Base-by-base conservation (phyloP, 1,140 invertebrate species). In the Nephotettix cincticeps region DNA sequence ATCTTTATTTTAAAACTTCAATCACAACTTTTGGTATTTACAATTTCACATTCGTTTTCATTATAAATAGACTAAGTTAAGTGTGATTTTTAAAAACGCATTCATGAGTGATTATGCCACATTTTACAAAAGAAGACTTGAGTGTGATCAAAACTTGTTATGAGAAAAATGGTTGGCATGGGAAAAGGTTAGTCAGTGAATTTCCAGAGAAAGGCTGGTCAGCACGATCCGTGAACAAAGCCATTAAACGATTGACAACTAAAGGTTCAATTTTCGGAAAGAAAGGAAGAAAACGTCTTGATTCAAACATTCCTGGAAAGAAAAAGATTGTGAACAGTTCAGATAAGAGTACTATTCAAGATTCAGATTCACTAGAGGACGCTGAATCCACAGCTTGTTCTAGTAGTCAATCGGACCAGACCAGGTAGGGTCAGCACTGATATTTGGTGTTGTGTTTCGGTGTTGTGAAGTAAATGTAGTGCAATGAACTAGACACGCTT, bases 21-120 rank as follows among this genome's bases (percentile, higher is more conserved):
- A n/a, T n/a, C n/a, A n/a, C n/a, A n/a, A n/a, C n/a, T n/a, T n/a
- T n/a, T n/a, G n/a, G n/a, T n/a, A n/a, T n/a, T n/a, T n/a, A n/a
- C n/a, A n/a, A n/a, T n/a, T n/a, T n/a, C n/a, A n/a, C n/a, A n/a
- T n/a, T n/a, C n/a, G n/a, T n/a, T n/a, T n/a, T n/a, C n/a, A n/a
- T n/a, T n/a, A n/a, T n/a, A n/a, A n/a, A n/a, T n/a, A n/a, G 6
- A 23, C 6, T 51, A n/a, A 23, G 19, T n/a, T 19, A 19, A 51
- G 4, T 51, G 17, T n/a, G n/a, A 51, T 51, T 51, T 25, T 21
- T 61, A 6, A 27, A 61, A 61, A 61, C 27, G 56, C 27, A 25
- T 65, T 56, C 63, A 21, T 70, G 28, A 65, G 69, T 70, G 56
- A 66, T 23, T 67, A 67, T 67, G 64, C 64, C 64, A 67, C 64